A percentile compares a stretch with the other conserved stretches of the same genome.
Evolutionary conservation across 2,797 vertebrate species (phyloP).

Genomic region (Spinus olivaceus): DNA sequence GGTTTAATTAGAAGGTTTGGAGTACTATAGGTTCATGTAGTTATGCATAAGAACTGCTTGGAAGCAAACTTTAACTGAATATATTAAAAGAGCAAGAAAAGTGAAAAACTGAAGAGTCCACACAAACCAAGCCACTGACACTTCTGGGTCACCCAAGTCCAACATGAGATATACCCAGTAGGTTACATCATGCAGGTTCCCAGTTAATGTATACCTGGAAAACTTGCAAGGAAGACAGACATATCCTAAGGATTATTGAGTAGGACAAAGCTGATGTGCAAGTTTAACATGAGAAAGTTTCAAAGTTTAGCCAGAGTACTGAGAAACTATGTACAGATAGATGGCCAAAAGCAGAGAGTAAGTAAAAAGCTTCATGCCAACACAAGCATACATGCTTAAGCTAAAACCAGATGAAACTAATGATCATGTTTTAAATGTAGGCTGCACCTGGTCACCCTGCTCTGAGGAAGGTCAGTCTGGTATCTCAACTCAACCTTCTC

Average conservation of each 20-base stretch:
- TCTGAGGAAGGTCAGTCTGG: conserved; percentile 11
- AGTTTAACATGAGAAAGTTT: neutral
- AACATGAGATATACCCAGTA: conserved; percentile 50
- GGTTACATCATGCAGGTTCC: conserved; percentile 55
- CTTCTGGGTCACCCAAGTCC: conserved; percentile 39
- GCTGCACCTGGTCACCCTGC: conserved; percentile 32
- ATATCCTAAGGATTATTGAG: conserved; percentile 44
- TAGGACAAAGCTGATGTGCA: conserved; percentile 19
- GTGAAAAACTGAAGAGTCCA: conserved; percentile 40
- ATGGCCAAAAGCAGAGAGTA: conserved; percentile 12
- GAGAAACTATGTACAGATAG: neutral
- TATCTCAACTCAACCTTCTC: neutral
- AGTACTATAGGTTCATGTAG: conserved; percentile 43
- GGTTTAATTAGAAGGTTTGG: conserved; percentile 52
- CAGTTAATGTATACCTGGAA: conserved; percentile 56
- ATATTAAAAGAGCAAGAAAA: conserved; percentile 44
- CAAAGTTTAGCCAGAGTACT: conserved; percentile 3
- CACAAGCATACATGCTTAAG: conserved; percentile 46
- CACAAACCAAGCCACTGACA: conserved; percentile 59
- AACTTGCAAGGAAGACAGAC: conserved; percentile 47
- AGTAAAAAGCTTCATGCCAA: conserved; percentile 48
- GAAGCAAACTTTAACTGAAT: conserved; percentile 32
- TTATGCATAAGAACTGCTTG: conserved; percentile 26
- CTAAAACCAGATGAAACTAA: conserved; percentile 30
- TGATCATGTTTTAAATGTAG: conserved; percentile 22